Percentiles rank a stretch among this genome's conserved stretches.
Evolutionary conservation across 2,797 vertebrate species (phyloP).

Genomic region (Ataeniobius toweri): DNA sequence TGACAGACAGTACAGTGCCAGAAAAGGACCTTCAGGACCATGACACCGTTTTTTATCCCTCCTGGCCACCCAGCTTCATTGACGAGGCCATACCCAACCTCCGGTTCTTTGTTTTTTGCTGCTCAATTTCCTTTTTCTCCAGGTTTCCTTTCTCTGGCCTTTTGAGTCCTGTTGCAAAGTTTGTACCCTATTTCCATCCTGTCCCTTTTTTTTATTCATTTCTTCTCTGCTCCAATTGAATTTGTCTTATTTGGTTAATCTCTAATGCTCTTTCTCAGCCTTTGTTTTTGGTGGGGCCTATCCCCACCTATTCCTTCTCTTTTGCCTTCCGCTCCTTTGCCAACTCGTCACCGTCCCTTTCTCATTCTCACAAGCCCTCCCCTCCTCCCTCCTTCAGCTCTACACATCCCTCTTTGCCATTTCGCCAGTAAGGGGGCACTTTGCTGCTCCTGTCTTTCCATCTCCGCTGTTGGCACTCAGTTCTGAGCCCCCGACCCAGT

Average conservation of each 20-base stretch:
- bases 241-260: constrained; percentile 67
- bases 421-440: constrained; percentile 74
- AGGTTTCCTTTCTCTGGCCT: constrained; percentile 39
- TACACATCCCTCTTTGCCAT: constrained; percentile 69
- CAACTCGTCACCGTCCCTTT: constrained; percentile 40
- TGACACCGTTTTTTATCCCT: constrained; percentile 43
- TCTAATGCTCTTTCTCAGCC: constrained; percentile 54
- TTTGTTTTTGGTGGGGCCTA: constrained; percentile 47
- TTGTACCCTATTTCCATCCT: constrained; percentile 59
- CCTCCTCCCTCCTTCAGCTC: constrained; percentile 26
- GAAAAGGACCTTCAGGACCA: constrained; percentile 60
- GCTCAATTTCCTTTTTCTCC: constrained; percentile 56
- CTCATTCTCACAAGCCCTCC: constrained; percentile 35
- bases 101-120: constrained; percentile 63
- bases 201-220: constrained; percentile 34
- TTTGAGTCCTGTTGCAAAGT: constrained; percentile 51
- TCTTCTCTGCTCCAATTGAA: constrained; percentile 53
- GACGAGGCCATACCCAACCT: constrained; percentile 59
- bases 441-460: constrained; percentile 79
- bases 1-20: constrained; percentile 69
- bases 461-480: constrained; percentile 82
- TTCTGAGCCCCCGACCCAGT: constrained; percentile 76
- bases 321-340: constrained; percentile 40
- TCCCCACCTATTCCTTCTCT: constrained; percentile 53
- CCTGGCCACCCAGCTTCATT: constrained; percentile 67